Base-by-base conservation (phyloP, 2,888 invertebrate genomes). In the Scrobipalpa atriplicella region DNA sequence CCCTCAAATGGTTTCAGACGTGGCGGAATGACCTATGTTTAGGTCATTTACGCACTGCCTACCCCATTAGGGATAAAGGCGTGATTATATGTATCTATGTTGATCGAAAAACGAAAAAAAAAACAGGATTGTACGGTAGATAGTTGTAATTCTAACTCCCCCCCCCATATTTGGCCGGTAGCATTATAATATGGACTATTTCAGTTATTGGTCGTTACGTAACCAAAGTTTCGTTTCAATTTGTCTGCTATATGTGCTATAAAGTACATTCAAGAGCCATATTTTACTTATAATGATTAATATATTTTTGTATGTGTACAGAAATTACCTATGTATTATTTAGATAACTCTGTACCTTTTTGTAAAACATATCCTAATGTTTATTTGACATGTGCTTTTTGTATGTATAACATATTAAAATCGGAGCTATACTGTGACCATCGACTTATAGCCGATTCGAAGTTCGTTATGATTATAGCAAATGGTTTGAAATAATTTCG, bases 301-400 rank as follows among this genome's bases (percentile, higher is more conserved):
- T 79, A 81, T 90, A 89, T 89, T 89, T 90, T 88, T 89, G 78
- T 89, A 89, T 82, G 67, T 89, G 85, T 89, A 88, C 83, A 89
- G 85, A 86, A 77, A 84, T 81, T 79, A 75, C 80, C 80, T 80
- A 78, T 75, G 52, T 76, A 75, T 83, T 81, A 75, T 79, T 80
- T 78, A 79, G 70, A 79, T 77, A 78, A 78, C 75, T 67, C 68
- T 75, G 79, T 82, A 81, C 81, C 79, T 80, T 80, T 72, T 78
- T 75, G 77, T 80, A 74, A 63, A 13, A 67, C 67, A 69, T 69
- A 67, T 69, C 69, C 63, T 60, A 38, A 56, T 62, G 62, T 62
- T 65, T 67, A 39, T 62, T 65, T 67, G 21, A 62, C 21, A 58
- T 29, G 18, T 62, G 41, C n/a, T n/a, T 19, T 41, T 39, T 61